Base-by-base conservation (phyloP, 2,888 invertebrate genomes). In the Maniola hyperantus region DNA sequence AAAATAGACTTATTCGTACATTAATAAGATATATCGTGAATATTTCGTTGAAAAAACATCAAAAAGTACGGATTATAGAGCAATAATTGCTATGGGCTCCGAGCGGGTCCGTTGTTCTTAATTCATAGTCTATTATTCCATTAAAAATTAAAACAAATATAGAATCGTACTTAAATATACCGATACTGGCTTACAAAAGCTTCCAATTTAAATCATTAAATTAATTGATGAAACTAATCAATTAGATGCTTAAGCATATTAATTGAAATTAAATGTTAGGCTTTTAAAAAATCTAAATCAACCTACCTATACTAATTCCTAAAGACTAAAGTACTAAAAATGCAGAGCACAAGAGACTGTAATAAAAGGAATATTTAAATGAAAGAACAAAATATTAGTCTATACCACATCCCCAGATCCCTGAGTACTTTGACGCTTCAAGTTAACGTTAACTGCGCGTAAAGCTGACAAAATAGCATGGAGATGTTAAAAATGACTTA, bases 41-140 rank as follows among this genome's bases (percentile, higher is more conserved):
- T 83, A 90, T 85, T 80, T 83, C 90, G 83, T 88, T 90, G 89
- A 91, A 91, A 91, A 91, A 88, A 88, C 83, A 85, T 91, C 89
- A 88, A 91, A 91, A 91, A 85, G 53, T 83, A 81, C 79, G 84
- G 82, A 87, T 84, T 83, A 82, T 82, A 76, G 79, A 82, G 85
- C 85, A 83, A 83, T 82, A 79, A 82, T 77, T 44, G 77, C 81
- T 81, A 80, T 71, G 67, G 69, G 70, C 66, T 57, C 64, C 36
- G 57, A 53, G 62, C 60, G 75, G 76, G 76, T 7, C 77, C 72
- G 76, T 85, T 88, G 82, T 84, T 79, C 90, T 88, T 88, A 90
- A 81, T 88, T 87, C 88, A 88, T 88, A 87, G 79, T 79, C 77
- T 78, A 80, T 51, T 51, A 59, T 57, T 67, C 57, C 64, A 39